Conservation (phyloP, 2,797 vertebrate genomes). For the Emys orbicularis region DNA sequence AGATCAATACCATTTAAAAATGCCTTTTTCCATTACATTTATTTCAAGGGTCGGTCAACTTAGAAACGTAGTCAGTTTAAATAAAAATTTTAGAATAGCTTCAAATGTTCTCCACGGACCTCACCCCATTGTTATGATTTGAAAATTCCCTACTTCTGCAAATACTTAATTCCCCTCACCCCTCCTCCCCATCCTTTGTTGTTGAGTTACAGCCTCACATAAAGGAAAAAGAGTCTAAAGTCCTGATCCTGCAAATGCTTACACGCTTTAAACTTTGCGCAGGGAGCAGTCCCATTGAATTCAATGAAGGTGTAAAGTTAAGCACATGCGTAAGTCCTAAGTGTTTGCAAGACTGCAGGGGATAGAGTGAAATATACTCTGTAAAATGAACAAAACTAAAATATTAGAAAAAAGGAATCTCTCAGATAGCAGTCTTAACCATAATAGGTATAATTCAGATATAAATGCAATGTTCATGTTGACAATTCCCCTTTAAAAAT, state of each 20-base stretch:
- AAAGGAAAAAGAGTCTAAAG: not conserved
- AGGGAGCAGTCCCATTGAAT: not conserved
- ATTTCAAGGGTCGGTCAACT: not conserved
- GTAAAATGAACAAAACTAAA: not conserved
- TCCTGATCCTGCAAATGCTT: not conserved
- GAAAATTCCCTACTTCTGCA: not conserved
- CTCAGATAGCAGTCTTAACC: accelerated
- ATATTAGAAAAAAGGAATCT: accelerated
- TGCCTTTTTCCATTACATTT: not conserved
- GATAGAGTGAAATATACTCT: not conserved
- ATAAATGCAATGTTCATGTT: accelerated
- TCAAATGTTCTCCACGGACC: not conserved
- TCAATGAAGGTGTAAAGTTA: not conserved
- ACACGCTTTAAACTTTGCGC: not conserved
- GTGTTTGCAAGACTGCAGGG: not conserved
- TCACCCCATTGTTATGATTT: not conserved
- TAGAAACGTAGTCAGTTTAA: not conserved
- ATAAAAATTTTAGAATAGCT: not conserved
- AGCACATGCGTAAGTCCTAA: accelerated
- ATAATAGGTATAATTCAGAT: not conserved
- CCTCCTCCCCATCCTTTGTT: not conserved
- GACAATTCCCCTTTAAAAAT: not conserved
- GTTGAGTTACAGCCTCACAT: not conserved
- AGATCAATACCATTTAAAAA: not conserved
- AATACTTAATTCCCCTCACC: not conserved